Evolutionary conservation across 2,113 vertebrate species (phyloP).

Genomic region (Herpetotheres cachinnans): DNA sequence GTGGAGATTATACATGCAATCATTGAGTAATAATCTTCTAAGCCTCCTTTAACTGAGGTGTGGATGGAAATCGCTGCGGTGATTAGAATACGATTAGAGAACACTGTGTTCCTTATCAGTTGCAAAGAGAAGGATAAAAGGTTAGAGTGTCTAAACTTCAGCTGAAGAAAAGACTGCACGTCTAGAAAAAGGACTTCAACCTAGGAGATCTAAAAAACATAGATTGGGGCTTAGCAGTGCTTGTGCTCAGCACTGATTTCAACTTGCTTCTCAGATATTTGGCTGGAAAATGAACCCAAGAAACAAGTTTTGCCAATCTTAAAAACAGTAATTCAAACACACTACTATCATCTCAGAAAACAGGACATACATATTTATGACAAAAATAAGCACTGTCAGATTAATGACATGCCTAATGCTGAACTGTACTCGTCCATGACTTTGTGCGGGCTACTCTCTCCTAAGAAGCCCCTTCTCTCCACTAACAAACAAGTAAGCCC

Average conservation of each 20-base stretch:
- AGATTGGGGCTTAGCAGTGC: background rate
- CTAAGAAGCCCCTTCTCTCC: background rate
- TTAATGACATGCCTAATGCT: background rate
- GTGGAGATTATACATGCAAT: constrained; percentile 3
- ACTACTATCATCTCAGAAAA: background rate
- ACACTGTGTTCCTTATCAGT: constrained; percentile 26
- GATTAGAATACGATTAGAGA: constrained; percentile 51
- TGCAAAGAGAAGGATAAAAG: background rate
- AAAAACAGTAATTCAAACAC: background rate
- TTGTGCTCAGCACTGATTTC: background rate
- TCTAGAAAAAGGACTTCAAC: background rate
- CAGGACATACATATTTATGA: background rate
- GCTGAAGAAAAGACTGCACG: background rate
- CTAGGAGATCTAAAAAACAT: background rate
- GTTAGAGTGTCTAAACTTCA: constrained; percentile 4
- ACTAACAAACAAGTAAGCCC: background rate
- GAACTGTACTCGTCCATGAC: background rate
- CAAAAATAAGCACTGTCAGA: background rate
- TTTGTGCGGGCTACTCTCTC: background rate
- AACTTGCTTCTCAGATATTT: constrained; percentile 6
- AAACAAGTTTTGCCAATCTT: constrained; percentile 40
- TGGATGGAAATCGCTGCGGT: constrained; percentile 14
- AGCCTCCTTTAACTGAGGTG: background rate
- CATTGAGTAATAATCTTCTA: constrained; percentile 60
- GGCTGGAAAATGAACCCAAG: constrained; percentile 27